Conservation (phyloP, 2,888 invertebrate species). For the Pomacea canaliculata region DNA sequence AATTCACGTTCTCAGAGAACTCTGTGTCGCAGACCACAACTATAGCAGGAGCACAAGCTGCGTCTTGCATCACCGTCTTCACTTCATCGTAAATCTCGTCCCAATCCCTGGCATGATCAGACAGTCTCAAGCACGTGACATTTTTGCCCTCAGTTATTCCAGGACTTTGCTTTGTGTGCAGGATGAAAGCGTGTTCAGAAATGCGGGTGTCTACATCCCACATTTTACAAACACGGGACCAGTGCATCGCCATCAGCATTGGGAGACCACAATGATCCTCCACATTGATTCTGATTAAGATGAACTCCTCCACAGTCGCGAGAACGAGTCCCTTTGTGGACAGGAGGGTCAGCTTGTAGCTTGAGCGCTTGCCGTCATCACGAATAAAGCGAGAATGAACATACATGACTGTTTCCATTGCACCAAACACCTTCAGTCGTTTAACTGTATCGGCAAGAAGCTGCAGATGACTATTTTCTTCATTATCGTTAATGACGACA, state of each 20-base stretch:
- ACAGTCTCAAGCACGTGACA: too few relatives aligned
- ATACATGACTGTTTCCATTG: constrained; percentile 36
- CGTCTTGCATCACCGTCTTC: too few relatives aligned
- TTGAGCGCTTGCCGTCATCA: constrained; percentile 13
- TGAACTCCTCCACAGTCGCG: constrained; percentile 37
- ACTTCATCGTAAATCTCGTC: too few relatives aligned
- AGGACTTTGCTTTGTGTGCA: neutral
- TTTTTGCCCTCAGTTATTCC: too few relatives aligned
- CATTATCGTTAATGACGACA: constrained; percentile 27
- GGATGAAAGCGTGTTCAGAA: neutral
- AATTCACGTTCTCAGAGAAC: neutral
- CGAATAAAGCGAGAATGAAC: constrained; percentile 32
- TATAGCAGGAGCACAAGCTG: too few relatives aligned
- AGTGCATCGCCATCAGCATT: neutral
- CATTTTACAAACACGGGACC: neutral
- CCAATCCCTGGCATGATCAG: too few relatives aligned
- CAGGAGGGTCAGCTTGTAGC: constrained; percentile 40
- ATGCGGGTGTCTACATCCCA: neutral
- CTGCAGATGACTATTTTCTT: constrained; percentile 17
- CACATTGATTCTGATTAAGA: constrained; percentile 12
- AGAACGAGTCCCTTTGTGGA: constrained; percentile 40
- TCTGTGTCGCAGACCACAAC: too few relatives aligned
- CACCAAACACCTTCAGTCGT: constrained; percentile 29
- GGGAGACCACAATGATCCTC: neutral
- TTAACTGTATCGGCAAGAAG: constrained; percentile 37